Percentiles rank a stretch among this genome's conserved stretches.
Conservation (phyloP, 2,888 invertebrate genomes). For the Cephus pulcher region DNA sequence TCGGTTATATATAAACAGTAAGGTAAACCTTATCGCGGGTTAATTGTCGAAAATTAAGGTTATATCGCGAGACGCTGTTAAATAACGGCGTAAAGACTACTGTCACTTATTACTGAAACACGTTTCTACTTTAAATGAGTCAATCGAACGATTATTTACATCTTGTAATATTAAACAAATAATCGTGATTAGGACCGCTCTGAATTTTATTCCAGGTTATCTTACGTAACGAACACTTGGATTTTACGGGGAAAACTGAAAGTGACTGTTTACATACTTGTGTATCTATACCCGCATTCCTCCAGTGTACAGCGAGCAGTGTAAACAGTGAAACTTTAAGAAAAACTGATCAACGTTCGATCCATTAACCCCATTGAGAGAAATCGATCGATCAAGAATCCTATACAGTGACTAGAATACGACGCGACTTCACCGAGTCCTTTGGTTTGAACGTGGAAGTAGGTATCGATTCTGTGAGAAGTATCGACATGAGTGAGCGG, state of each 20-base stretch:
- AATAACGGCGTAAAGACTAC: background rate
- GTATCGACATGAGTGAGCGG: background rate
- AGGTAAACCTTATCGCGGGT: background rate
- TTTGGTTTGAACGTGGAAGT: background rate
- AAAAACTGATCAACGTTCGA: constrained; percentile 35
- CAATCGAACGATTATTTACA: background rate
- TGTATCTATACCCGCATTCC: background rate
- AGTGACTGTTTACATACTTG: background rate
- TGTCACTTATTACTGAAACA: background rate
- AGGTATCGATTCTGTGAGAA: background rate
- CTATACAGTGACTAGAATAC: background rate
- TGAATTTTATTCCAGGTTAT: background rate
- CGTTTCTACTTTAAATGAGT: background rate
- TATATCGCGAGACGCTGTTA: background rate
- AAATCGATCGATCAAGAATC: constrained; percentile 18
- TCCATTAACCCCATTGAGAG: constrained; percentile 40
- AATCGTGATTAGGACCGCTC: too few species aligned
- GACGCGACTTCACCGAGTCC: background rate
- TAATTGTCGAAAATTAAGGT: background rate
- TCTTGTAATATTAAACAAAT: background rate
- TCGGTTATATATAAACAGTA: background rate
- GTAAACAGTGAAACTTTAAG: constrained; percentile 32
- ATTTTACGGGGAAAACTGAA: background rate
- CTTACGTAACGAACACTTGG: background rate
- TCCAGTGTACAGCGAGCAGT: constrained; percentile 13